A percentile compares a stretch with the other conserved stretches of the same genome.
These are phyloP conservation scores for Andrena fulva DNA, from an alignment of 2,888 invertebrate genomes.

Conservation along the genomic window DNA sequence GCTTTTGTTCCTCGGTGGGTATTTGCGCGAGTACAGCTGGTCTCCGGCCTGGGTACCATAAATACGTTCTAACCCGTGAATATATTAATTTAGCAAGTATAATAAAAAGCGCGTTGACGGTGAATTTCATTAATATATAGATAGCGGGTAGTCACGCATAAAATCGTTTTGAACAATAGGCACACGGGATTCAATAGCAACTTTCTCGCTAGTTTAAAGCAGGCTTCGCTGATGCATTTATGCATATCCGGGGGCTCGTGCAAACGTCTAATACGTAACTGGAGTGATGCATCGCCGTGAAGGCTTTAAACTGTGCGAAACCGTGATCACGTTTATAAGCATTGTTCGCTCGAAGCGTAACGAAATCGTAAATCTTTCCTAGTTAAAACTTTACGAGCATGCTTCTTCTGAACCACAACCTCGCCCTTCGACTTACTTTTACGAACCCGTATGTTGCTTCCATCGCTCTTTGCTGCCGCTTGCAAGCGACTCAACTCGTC, in stretches of 20 bases:
- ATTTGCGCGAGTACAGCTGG: not conserved
- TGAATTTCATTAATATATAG: conserved; percentile 29
- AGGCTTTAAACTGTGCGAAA: conserved; percentile 37
- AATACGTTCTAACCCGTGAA: not conserved
- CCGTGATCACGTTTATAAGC: conserved; percentile 29
- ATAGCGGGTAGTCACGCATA: conserved; percentile 14
- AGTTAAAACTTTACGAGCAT: conserved; percentile 38
- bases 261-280: conserved; percentile 42
- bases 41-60: not conserved
- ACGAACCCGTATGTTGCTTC: not conserved
- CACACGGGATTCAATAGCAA: conserved; percentile 17
- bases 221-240: conserved; percentile 46
- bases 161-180: conserved; percentile 35
- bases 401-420: not conserved
- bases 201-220: conserved; percentile 44
- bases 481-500: not conserved
- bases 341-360: not conserved
- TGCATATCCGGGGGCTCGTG: conserved; percentile 47
- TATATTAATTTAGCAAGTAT: conserved; percentile 28
- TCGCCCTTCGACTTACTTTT: conserved; percentile 7
- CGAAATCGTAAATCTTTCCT: conserved; percentile 26
- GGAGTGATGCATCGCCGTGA: conserved; percentile 29
- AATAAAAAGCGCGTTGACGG: conserved; percentile 9
- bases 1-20: not conserved
- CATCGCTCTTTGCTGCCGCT: not conserved